Conservation (phyloP, 2,797 vertebrate genomes). For the Sparidentex hasta region DNA sequence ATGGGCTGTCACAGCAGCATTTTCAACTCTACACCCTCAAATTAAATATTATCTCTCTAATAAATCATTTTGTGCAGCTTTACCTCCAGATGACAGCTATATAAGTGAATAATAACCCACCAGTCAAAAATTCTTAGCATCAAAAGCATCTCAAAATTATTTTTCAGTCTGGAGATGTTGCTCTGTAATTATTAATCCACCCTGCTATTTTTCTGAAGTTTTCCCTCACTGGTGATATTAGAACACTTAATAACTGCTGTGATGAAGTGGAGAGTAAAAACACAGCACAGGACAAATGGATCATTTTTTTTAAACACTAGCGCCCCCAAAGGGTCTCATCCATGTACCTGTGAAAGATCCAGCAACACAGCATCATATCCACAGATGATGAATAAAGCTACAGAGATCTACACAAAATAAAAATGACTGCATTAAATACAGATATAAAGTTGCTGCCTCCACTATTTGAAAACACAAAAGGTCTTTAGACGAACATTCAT, state of each 20-base stretch:
- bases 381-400: background rate
- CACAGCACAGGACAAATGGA: background rate
- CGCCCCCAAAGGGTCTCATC: background rate
- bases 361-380: background rate
- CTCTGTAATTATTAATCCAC: background rate
- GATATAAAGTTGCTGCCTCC: background rate
- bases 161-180: background rate
- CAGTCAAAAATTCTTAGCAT: background rate
- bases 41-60: background rate
- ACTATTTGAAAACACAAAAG: background rate
- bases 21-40: background rate
- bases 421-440: no score
- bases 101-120: background rate
- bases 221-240: background rate
- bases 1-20: background rate
- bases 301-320: background rate
- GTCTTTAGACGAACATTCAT: background rate
- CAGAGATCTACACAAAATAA: background rate
- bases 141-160: slow-evolving; percentile 3
- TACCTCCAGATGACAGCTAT: background rate
- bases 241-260: background rate
- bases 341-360: background rate
- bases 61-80: background rate
- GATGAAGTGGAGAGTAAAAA: background rate
- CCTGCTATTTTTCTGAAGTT: background rate